Evolutionary conservation across 1,140 invertebrate genomes (phyloP).

Genomic region (Drosophila simulans): DNA sequence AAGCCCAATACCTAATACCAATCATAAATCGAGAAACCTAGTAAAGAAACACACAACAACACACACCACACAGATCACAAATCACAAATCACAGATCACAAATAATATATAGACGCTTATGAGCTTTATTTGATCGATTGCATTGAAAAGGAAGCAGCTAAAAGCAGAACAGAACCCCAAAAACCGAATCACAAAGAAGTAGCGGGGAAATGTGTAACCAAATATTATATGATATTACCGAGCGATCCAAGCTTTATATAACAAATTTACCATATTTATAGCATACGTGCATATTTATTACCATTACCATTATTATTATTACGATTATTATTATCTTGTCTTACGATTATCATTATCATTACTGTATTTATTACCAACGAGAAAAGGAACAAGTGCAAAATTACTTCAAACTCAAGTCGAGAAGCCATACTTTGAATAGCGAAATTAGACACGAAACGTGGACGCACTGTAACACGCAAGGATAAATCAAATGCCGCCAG

Average conservation of each 20-base stretch:
- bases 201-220: slow-evolving; percentile 75
- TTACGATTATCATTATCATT: slow-evolving; percentile 25
- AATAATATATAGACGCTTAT: slow-evolving; percentile 81
- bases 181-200: slow-evolving; percentile 42
- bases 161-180: slow-evolving; percentile 6
- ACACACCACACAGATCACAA: too few relatives aligned
- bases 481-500: slow-evolving; percentile 1
- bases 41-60: slow-evolving; percentile 9
- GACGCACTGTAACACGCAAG: not conserved
- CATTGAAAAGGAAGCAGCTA: slow-evolving; percentile 44
- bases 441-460: slow-evolving; percentile 4
- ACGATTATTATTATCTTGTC: slow-evolving; percentile 33
- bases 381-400: slow-evolving; percentile 29
- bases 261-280: slow-evolving; percentile 67
- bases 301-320: slow-evolving; percentile 61
- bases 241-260: slow-evolving; percentile 80
- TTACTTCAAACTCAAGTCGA: slow-evolving; percentile 11
- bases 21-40: slow-evolving; percentile 42
- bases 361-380: slow-evolving; percentile 35
- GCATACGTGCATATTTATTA: slow-evolving; percentile 62
- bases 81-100: slow-evolving; percentile 39
- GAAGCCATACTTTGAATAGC: slow-evolving; percentile 15
- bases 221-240: slow-evolving; percentile 81
- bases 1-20: slow-evolving; percentile 53
- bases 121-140: slow-evolving; percentile 82